phyloP scores from a whole-genome alignment of 1,140 invertebrate genomes.

The Brachystomella parvula region DNA sequence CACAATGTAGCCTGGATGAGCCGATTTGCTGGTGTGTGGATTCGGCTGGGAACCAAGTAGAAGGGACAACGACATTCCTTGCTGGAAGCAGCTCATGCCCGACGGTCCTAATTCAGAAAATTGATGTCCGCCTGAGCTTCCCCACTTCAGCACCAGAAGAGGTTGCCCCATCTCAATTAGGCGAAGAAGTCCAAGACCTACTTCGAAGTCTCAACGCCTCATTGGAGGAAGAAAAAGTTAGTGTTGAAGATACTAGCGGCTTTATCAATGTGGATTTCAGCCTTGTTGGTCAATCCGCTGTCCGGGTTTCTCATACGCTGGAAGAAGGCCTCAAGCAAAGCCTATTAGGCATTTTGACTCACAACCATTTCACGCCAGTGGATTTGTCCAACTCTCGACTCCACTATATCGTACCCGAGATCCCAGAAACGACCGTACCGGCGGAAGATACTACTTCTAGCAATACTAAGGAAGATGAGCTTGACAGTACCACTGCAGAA shows the following conservation, averaged over 20 bases:
- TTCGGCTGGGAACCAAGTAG: conserved; percentile 67
- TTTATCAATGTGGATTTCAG: conserved; percentile 50
- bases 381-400: conserved; percentile 28
- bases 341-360: conserved; percentile 20
- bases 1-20: conserved; percentile 52
- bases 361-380: conserved; percentile 18
- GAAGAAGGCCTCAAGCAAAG: conserved; percentile 52
- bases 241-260: conserved; percentile 50
- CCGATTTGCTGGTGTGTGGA: conserved; percentile 72
- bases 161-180: conserved; percentile 44
- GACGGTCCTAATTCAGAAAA: conserved; percentile 52
- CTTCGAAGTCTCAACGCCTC: conserved; percentile 48
- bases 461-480: conserved; percentile 2
- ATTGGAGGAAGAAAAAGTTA: conserved; percentile 48
- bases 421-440: not conserved
- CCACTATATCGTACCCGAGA: conserved; percentile 14
- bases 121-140: conserved; percentile 55
- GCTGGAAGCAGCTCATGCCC: conserved; percentile 53
- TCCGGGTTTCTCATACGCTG: conserved; percentile 56
- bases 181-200: conserved; percentile 46
- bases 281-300: conserved; percentile 55
- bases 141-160: conserved; percentile 43
- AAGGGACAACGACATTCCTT: conserved; percentile 55
- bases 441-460: not conserved
- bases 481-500: conserved; percentile 5